phyloP scores from a whole-genome alignment of 2,797 vertebrate genomes.

The Thripadectes ignobilis region DNA sequence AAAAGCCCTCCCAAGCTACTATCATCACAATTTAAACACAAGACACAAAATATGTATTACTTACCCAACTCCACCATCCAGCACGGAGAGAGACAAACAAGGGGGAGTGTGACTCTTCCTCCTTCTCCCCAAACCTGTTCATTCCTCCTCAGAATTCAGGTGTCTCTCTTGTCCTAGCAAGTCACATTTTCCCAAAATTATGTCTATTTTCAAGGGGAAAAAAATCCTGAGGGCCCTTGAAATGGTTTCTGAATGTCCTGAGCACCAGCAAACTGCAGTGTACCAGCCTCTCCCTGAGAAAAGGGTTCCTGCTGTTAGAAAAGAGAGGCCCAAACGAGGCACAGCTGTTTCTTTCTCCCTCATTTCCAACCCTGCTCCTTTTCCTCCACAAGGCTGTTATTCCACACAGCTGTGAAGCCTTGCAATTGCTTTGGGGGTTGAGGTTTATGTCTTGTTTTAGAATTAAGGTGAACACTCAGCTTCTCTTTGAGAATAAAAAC shows the following conservation, averaged over 20 bases:
- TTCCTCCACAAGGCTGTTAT: background rate
- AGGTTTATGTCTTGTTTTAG: background rate
- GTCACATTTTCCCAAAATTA: background rate
- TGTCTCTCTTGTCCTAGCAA: background rate
- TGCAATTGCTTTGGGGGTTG: background rate
- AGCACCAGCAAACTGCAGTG: background rate
- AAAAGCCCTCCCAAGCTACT: background rate
- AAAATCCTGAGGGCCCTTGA: background rate
- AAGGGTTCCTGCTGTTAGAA: background rate
- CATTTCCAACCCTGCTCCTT: background rate
- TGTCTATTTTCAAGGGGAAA: background rate
- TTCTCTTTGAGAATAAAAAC: background rate
- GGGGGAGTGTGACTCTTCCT: background rate
- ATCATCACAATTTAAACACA: background rate
- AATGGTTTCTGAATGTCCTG: background rate
- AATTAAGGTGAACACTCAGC: background rate
- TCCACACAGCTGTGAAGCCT: background rate
- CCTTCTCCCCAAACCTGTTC: background rate
- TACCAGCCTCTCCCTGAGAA: background rate
- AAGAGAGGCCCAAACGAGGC: background rate
- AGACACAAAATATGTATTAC: background rate
- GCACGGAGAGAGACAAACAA: background rate
- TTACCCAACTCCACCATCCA: conserved; percentile 1
- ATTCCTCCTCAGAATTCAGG: background rate
- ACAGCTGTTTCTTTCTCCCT: background rate